Base-by-base conservation (phyloP, 2,888 invertebrate genomes). In the Epirrhoe tristata region DNA sequence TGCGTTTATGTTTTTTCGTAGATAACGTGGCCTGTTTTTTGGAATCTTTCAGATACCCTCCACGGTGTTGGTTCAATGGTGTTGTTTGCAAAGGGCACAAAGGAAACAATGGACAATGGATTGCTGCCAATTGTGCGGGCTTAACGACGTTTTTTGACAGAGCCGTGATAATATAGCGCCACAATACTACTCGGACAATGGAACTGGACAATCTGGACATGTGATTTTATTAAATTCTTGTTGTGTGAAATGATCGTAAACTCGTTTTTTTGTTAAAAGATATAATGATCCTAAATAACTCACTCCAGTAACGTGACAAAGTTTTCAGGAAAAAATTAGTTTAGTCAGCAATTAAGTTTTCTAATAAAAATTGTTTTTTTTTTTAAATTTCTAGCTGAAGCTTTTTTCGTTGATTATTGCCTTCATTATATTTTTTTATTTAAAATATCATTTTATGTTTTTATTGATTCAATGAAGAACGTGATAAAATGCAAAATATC, bases 81-180 rank as follows among this genome's bases (percentile, higher is more conserved):
- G 52, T 69, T 66, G 64, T 71, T 65, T 54, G 32, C 48, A 39
- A 34, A 67, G 53, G 58, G 48, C 53, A 65, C 63, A 69, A 63
- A 63, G 62, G 54, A 39, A 36, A 53, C 66, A 65, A 63, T 67
- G 55, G 69, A 63, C 58, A 70, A 70, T 56, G 46, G 58, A 52
- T 65, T 32, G 55, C 55, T 59, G 55, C 39, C 59, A 43, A 65
- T 65, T 65, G 54, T 65, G 52, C 14, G 54, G 58, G 51, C 6
- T 39, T 53, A 61, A 60, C 61, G 61, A 61, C 52, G 57, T 31
- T 61, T 60, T 66, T 52, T 61, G 17, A 51, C 58, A 51, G 53
- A 55, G 39, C 36, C 36, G 12, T 46, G 43, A 10, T 57, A 32
- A 54, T 34, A 58, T 32, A 43, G 54, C 43, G 39, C 14, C 46